A percentile compares a stretch with the other conserved stretches of the same genome.
Conservation (phyloP, 2,888 invertebrate genomes). For the Phortica magna region DNA sequence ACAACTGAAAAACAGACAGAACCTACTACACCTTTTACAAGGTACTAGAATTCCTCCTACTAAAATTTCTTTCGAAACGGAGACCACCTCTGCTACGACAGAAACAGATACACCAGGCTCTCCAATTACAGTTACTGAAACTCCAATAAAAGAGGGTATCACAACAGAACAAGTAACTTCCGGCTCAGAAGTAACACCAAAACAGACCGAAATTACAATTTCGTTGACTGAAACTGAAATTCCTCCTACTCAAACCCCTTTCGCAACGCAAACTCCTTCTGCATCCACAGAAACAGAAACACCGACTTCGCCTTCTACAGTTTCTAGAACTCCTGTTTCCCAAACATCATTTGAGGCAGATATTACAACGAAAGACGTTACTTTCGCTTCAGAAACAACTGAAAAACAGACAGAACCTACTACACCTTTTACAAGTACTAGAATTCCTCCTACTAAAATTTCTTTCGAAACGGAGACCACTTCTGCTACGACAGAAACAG, state of each 20-base stretch:
- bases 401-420: neutral
- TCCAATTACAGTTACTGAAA: neutral
- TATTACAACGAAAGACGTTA: too few species aligned
- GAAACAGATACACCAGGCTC: neutral
- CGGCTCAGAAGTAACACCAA: neutral
- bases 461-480: too few species aligned
- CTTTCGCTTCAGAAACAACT: neutral
- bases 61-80: neutral
- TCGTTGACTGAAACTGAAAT: neutral
- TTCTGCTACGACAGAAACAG: too few species aligned
- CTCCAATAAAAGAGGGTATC: neutral
- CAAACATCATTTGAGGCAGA: neutral
- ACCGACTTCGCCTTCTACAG: too few species aligned
- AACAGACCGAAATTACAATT: neutral
- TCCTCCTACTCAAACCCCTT: too few species aligned
- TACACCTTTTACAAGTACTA: too few species aligned
- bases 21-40: neutral
- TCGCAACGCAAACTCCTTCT: too few species aligned
- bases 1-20: neutral
- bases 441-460: neutral
- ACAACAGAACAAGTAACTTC: neutral
- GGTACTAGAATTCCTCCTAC: too few species aligned
- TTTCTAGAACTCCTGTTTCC: too few species aligned
- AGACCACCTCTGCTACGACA: too few species aligned
- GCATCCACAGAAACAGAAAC: too few species aligned